Conservation (phyloP, 1,140 invertebrate species). For the Acromyrmex charruanus region DNA sequence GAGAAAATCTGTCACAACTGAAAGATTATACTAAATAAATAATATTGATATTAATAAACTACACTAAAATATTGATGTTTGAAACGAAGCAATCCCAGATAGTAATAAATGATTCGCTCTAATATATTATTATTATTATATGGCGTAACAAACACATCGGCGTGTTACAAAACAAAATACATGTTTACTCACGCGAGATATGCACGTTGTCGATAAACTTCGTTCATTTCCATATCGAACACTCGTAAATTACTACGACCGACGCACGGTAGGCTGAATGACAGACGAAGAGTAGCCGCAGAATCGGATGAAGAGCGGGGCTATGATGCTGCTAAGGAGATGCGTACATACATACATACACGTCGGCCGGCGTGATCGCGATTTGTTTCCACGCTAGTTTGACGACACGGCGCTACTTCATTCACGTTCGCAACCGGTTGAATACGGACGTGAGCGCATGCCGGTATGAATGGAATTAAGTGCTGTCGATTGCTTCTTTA, state of each 20-base stretch:
- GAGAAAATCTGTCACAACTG: no score
- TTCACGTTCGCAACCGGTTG: constrained; percentile 54
- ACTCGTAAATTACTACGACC: constrained; percentile 37
- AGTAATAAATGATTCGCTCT: neutral
- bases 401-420: constrained; percentile 39
- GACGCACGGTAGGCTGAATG: constrained; percentile 22
- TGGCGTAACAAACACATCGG: neutral
- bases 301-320: constrained; percentile 12
- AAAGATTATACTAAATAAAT: no score
- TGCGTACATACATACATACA: neutral
- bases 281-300: constrained; percentile 22
- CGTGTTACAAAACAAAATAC: neutral
- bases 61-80: neutral
- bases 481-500: constrained; percentile 58
- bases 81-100: neutral
- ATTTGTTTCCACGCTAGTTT: constrained; percentile 52
- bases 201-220: constrained; percentile 65
- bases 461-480: constrained; percentile 58
- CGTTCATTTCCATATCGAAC: constrained; percentile 46
- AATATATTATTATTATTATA: neutral
- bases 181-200: constrained; percentile 34
- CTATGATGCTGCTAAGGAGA: neutral
- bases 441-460: constrained; percentile 28
- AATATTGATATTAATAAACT: no score
- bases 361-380: constrained; percentile 35